A percentile compares a stretch with the other conserved stretches of the same genome.
Evolutionary conservation across 2,113 vertebrate species (phyloP).

Genomic region (Eudyptes chrysolophus): DNA sequence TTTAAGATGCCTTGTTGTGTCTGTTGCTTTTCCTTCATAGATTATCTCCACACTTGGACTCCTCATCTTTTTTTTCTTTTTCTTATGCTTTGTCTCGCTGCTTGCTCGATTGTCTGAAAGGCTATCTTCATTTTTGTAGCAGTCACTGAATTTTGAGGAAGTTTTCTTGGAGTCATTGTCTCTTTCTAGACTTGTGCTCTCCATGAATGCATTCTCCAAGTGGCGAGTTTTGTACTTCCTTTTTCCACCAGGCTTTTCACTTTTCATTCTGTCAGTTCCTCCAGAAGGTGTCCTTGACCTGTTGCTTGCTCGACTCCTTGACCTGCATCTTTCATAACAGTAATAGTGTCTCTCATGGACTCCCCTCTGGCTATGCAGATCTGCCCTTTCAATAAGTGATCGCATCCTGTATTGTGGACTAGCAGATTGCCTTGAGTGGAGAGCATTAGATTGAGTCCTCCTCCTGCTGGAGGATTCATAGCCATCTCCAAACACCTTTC

Average conservation of each 20-base stretch:
- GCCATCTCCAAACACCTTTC: slow-evolving; percentile 67
- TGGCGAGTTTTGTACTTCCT: slow-evolving; percentile 92
- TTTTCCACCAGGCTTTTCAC: slow-evolving; percentile 87
- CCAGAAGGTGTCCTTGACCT: slow-evolving; percentile 74
- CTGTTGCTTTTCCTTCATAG: slow-evolving; percentile 76
- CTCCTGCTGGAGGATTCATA: slow-evolving; percentile 75
- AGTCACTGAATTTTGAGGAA: slow-evolving; percentile 51
- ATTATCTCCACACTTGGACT: slow-evolving; percentile 86
- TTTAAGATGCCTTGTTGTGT: slow-evolving; percentile 76
- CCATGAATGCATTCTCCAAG: slow-evolving; percentile 74
- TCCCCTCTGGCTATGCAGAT: slow-evolving; percentile 71
- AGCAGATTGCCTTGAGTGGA: slow-evolving; percentile 74
- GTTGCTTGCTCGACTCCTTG: slow-evolving; percentile 80
- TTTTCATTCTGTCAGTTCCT: slow-evolving; percentile 63
- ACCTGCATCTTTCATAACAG: slow-evolving; percentile 72
- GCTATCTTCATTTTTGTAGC: slow-evolving; percentile 62
- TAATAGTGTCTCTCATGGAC: slow-evolving; percentile 73
- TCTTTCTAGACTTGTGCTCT: slow-evolving; percentile 39
- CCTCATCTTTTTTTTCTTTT: slow-evolving; percentile 76
- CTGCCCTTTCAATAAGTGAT: slow-evolving; percentile 74
- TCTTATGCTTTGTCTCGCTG: slow-evolving; percentile 74
- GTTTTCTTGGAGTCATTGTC: slow-evolving; percentile 51
- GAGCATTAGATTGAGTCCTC: slow-evolving; percentile 53
- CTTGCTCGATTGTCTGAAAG: slow-evolving; percentile 69
- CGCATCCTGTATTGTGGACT: slow-evolving; percentile 71